Conservation (phyloP, 2,888 invertebrate genomes). For the Neoitamus cyanurus region DNA sequence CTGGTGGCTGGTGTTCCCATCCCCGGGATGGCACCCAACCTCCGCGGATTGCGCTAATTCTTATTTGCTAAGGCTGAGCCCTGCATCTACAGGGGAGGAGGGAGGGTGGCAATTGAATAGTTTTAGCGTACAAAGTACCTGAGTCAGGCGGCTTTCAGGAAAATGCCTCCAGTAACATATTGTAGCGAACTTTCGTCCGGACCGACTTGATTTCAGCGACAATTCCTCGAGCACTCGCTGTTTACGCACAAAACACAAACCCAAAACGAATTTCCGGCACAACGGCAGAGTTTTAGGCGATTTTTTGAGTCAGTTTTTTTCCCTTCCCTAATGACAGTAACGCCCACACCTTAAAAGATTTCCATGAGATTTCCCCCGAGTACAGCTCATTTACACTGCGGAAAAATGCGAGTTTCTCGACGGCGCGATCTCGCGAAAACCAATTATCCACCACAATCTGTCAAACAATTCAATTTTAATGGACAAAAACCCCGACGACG, state of each 20-base stretch:
- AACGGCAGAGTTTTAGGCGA: background rate
- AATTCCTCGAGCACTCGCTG: background rate
- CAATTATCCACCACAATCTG: background rate
- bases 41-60: background rate
- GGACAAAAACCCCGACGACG: background rate
- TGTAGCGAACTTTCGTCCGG: background rate
- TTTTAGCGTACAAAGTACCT: conserved; percentile 8
- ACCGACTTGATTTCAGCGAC: background rate
- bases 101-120: background rate
- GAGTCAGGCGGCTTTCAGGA: background rate
- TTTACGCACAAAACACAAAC: background rate
- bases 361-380: background rate
- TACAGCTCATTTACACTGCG: background rate
- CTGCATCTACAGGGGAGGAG: background rate
- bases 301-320: background rate
- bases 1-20: background rate
- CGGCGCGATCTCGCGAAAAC: background rate
- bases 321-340: conserved; percentile 21
- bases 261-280: background rate
- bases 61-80: background rate
- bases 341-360: conserved; percentile 40
- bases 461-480: conserved; percentile 6
- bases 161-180: background rate
- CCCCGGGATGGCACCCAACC: background rate
- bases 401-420: background rate